A percentile compares a stretch with the other conserved stretches of the same genome.
Evolutionary conservation across 2,113 vertebrate species (phyloP).

Genomic region (Sapajus apella): DNA sequence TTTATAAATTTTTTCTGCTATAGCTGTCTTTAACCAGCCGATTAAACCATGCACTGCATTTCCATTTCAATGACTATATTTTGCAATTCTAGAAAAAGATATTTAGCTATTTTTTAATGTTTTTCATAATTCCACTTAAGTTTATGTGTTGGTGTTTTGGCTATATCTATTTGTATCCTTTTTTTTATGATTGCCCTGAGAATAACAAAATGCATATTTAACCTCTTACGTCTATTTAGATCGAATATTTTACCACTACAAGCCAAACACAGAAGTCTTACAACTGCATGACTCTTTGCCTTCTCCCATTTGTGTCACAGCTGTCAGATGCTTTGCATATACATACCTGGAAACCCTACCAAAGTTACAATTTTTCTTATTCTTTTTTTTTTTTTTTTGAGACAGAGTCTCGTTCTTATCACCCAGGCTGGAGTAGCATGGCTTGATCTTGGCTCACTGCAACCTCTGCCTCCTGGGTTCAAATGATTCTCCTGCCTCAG

Average conservation of each 20-base stretch:
- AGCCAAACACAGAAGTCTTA: not conserved
- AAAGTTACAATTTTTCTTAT: not conserved
- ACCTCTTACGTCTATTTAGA: not conserved
- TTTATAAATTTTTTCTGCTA: not conserved
- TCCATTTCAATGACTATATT: slow-evolving; percentile 10
- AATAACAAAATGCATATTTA: not conserved
- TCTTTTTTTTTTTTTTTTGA: too few relatives aligned
- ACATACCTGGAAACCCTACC: not conserved
- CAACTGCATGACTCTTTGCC: not conserved
- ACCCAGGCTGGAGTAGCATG: too few relatives aligned
- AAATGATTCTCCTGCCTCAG: too few relatives aligned
- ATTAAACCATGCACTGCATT: not conserved
- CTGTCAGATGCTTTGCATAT: not conserved
- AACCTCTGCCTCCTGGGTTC: too few relatives aligned
- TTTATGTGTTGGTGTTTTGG: not conserved
- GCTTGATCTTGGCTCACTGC: too few relatives aligned
- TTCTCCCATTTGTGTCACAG: not conserved
- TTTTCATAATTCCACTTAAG: slow-evolving; percentile 21
- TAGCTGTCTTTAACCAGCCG: not conserved
- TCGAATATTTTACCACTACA: not conserved
- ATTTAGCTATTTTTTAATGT: not conserved
- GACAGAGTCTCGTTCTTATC: too few relatives aligned
- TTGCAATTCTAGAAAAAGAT: not conserved
- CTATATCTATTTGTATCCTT: not conserved
- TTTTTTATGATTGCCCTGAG: not conserved